Percentiles rank a stretch among this genome's conserved stretches.
These are phyloP conservation scores for Sebastes hubbsi DNA, from an alignment of 2,797 vertebrate genomes.

Conservation along the genomic window DNA sequence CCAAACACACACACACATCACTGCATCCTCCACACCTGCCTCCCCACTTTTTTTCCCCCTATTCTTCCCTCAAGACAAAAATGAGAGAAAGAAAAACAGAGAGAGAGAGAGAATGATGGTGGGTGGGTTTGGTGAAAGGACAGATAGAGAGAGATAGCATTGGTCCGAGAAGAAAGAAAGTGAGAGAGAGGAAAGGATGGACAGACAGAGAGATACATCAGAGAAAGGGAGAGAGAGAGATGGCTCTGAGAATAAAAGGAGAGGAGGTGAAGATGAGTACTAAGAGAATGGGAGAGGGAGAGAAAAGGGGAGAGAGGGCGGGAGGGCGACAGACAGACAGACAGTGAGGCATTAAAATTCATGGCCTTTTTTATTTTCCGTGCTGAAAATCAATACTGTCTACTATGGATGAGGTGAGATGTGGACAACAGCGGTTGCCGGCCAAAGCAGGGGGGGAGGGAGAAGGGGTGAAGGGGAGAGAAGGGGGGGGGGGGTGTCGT, in stretches of 20 bases:
- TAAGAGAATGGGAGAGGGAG: conserved; percentile 45
- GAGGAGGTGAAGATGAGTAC: conserved; percentile 66
- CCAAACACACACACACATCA: conserved; percentile 47
- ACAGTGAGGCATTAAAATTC: conserved; percentile 86
- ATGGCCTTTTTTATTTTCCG: conserved; percentile 88
- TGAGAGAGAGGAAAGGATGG: conserved; percentile 44
- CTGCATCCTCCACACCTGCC: conserved; percentile 54
- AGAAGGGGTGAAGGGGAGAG: neutral
- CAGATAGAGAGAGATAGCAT: conserved; percentile 11
- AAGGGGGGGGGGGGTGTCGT: conserved; percentile 53
- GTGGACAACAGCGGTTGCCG: conserved; percentile 83
- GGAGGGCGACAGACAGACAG: conserved; percentile 70
- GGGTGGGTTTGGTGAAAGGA: conserved; percentile 43
- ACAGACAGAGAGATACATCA: conserved; percentile 54
- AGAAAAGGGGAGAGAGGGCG: conserved; percentile 19
- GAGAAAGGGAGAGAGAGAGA: conserved; percentile 33
- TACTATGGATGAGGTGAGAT: conserved; percentile 87
- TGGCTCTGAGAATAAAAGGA: conserved; percentile 59
- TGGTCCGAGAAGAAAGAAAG: conserved; percentile 60
- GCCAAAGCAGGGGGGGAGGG: conserved; percentile 59
- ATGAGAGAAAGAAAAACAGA: conserved; percentile 17
- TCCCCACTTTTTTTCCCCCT: conserved; percentile 50
- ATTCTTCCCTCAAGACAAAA: conserved; percentile 68
- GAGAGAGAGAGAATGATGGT: conserved; percentile 19
- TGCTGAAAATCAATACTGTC: conserved; percentile 88